These are phyloP conservation scores for Dione juno DNA, from an alignment of 2,888 invertebrate species.

Conservation along the genomic window DNA sequence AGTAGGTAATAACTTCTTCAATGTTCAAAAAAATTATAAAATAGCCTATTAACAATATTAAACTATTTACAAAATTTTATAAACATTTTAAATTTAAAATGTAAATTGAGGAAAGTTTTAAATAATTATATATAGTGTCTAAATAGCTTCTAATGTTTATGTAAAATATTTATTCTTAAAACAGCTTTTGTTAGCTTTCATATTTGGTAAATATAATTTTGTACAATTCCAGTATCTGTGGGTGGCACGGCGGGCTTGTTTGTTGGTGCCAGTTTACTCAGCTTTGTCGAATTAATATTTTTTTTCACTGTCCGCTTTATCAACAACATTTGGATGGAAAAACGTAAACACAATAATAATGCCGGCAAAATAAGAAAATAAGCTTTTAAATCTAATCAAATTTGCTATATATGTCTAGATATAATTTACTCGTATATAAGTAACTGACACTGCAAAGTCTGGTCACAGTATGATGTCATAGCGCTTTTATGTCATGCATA, in stretches of 20 bases:
- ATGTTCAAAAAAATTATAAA: neutral
- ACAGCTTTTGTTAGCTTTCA: slow-evolving; percentile 1
- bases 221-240: slow-evolving; percentile 81
- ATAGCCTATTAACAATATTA: neutral
- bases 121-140: neutral
- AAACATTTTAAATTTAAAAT: no score
- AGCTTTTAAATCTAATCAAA: neutral
- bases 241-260: slow-evolving; percentile 86
- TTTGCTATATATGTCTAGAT: no score
- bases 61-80: no score
- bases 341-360: slow-evolving; percentile 46
- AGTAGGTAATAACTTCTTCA: slow-evolving; percentile 74
- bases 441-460: neutral
- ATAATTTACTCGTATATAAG: no score
- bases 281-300: slow-evolving; percentile 86
- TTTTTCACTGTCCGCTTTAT: slow-evolving; percentile 83
- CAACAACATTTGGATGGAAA: slow-evolving; percentile 63
- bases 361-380: slow-evolving; percentile 3
- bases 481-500: neutral
- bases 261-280: slow-evolving; percentile 86
- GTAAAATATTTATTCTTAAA: neutral
- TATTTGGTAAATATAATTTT: slow-evolving; percentile 13
- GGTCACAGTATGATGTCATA: slow-evolving; percentile 8
- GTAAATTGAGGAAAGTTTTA: no score
- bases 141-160: neutral